Base-by-base conservation (phyloP, 2,113 vertebrate genomes). In the Myrmecobius fasciatus region DNA sequence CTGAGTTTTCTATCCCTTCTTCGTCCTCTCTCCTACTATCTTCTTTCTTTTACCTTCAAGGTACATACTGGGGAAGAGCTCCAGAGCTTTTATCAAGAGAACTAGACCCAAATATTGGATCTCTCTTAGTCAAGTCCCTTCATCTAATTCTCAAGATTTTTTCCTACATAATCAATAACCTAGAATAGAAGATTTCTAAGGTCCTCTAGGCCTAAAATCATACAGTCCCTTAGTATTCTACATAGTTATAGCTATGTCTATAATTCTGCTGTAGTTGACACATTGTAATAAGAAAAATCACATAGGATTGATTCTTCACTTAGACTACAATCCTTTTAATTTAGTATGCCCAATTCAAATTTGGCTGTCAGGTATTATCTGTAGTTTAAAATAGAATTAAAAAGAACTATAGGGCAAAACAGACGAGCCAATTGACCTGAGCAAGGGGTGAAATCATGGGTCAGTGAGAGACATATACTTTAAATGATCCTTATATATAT, bases 381-480 rank as follows among this genome's bases (percentile, higher is more conserved):
- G 51, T 36, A 48, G 28, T 47, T 83, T 92, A 91, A 93, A 89
- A 93, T 83, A 60, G 56, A 60, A 60, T 60, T 67, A 67, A 31
- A 31, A 60, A 60, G 26, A 36, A 31, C 60, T 67, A 67, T 12
- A 36, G 36, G 31, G 12, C 28, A 67, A 67, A 67, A 67, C 31
- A 67, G 1, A 67, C 36, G 12, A 67, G 14, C 4, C 60, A 67
- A 17, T 17, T 36, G 60, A 67, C 31, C 31, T 17, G 12, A 31
- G 56, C 56, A 67, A 67, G 12, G 28, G 28, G 12, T 67, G 9
- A 31, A 60, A 60, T 60, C 91, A 12, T 28, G n/a, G 36, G 47
- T 26, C 83, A 90, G 56, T 9, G 89, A 91, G 91, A 93, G 7
- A 47, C 36, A 93, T 5, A 91, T 92, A 89, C 3, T 25, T 97